phyloP scores from a whole-genome alignment of 2,797 vertebrate species.

The Halcyon badia region DNA sequence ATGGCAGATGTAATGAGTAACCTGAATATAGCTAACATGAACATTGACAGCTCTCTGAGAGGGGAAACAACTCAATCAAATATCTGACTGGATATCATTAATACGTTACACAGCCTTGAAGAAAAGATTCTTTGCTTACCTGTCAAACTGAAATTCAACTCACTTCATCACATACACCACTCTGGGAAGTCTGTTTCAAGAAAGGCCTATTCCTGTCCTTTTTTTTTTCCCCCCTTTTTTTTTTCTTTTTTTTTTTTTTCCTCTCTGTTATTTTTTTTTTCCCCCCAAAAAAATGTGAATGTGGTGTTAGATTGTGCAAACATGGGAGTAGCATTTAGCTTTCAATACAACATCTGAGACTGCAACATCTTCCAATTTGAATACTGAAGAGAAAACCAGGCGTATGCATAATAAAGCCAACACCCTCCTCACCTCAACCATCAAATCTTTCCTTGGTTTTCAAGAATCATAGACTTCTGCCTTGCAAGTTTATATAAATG shows the following conservation, averaged over 20 bases:
- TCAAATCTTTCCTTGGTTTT: neutral
- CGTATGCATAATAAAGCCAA: neutral
- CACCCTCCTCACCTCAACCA: neutral
- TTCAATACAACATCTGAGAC: conserved; percentile 11
- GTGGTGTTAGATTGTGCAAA: conserved; percentile 47
- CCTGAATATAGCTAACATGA: conserved; percentile 58
- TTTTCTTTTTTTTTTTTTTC: too few relatives aligned
- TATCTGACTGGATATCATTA: conserved; percentile 71
- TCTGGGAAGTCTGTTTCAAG: conserved; percentile 62
- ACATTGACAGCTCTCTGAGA: conserved; percentile 64
- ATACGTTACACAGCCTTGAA: conserved; percentile 63
- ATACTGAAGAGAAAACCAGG: conserved; percentile 20
- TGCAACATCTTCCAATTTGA: neutral
- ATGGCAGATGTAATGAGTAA: conserved; percentile 39
- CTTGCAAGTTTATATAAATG: neutral
- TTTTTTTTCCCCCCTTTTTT: neutral
- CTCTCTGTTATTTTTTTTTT: too few relatives aligned
- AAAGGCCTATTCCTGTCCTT: conserved; percentile 20
- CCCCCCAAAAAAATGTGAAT: neutral
- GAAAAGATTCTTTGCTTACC: conserved; percentile 60
- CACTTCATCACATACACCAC: conserved; percentile 48
- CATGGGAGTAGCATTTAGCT: conserved; percentile 2
- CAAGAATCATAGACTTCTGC: neutral
- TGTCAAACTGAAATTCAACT: conserved; percentile 57
- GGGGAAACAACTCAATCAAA: conserved; percentile 72